Base-by-base conservation (phyloP, 2,888 invertebrate species). In the Trichopria drosophilae region DNA sequence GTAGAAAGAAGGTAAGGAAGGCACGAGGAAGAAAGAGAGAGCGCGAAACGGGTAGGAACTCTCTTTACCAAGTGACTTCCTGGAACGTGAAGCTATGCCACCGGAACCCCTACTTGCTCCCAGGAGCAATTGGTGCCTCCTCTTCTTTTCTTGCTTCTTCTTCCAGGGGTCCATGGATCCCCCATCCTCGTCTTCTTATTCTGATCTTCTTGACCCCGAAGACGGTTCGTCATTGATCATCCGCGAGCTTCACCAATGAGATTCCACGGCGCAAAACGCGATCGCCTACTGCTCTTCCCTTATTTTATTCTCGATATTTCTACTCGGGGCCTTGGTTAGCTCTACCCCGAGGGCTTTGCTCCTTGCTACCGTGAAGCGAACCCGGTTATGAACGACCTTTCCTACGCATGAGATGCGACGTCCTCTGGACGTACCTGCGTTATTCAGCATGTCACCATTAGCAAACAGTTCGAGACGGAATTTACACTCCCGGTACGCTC, bases 1-100 rank as follows among this genome's bases (percentile, higher is more conserved):
- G 18, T 9, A 20, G 7, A 41, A 22, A n/a, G 32, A 32, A 13
- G 36, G 18, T 4, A 26, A 13, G 9, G 16, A 9, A 15, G 31
- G 29, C 16, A 24, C 18, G 16, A 51, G 47, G 20, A 35, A 46
- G 32, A 49, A 51, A 49, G 54, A 53, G 49, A 31, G 29, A 42
- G 29, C 31, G 43, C 42, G 47, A 39, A 29, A 20, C 34, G 45
- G 41, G 51, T 48, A 53, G 41, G 56, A 53, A 57, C 57, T 50
- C 55, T 57, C 50, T 53, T 56, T 54, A 49, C 51, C 53, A 52
- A 41, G 45, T 47, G 52, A 62, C 67, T 68, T 69, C 67, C 66
- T 65, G 64, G 68, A 66, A 68, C 66, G 66, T 66, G 65, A 66
- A 58, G 60, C 60, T 63, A 62, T 62, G 64, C 62, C 54, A 57